phyloP scores from a whole-genome alignment of 2,797 vertebrate species.

The Melopsittacus undulatus region DNA sequence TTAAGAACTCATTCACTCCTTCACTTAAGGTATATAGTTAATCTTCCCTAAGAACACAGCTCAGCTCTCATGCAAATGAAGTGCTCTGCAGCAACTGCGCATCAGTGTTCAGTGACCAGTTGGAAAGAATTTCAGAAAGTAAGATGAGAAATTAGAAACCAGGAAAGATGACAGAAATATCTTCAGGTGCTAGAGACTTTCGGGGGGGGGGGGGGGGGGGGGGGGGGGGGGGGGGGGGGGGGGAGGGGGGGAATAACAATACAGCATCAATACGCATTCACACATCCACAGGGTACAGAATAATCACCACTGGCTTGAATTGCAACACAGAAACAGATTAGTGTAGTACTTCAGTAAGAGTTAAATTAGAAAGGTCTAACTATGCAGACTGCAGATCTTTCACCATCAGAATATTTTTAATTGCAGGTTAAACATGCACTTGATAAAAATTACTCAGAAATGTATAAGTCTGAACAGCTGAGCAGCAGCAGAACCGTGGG shows the following conservation, averaged over 20 bases:
- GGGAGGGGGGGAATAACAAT: neutral
- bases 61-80: neutral
- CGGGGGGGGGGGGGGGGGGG: too few relatives aligned
- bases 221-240: too few relatives aligned
- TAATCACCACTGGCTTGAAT: neutral
- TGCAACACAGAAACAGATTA: neutral
- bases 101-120: neutral
- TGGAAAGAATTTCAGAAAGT: neutral
- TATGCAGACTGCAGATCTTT: neutral
- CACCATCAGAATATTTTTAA: neutral
- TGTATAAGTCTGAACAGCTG: neutral
- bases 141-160: neutral
- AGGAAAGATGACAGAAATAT: accelerated
- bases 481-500: neutral
- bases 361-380: neutral
- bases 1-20: neutral
- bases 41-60: neutral
- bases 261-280: neutral
- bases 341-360: neutral
- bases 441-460: neutral
- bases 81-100: neutral
- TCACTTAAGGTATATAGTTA: neutral
- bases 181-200: neutral
- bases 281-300: neutral
- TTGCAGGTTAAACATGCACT: neutral